Evolutionary conservation across 1,140 invertebrate genomes (phyloP).

Genomic region (Microvelia longipes): DNA sequence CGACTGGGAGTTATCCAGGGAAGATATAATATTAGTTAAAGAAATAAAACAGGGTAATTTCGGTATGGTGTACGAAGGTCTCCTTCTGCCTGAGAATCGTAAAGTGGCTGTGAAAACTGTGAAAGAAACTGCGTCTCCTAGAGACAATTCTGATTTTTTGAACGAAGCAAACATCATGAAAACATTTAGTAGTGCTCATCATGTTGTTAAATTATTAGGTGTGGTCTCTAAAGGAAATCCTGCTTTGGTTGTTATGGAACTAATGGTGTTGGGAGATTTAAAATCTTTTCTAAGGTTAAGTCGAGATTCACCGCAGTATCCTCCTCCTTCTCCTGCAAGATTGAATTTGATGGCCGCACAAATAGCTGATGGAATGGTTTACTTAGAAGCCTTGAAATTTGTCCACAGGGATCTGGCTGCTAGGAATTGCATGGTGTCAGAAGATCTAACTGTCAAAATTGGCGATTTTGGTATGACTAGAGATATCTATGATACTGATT

Average conservation of each 20-base stretch:
- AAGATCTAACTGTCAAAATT: slow-evolving; percentile 84
- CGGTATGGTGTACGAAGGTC: slow-evolving; percentile 77
- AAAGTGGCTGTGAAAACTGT: slow-evolving; percentile 88
- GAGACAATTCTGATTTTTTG: slow-evolving; percentile 70
- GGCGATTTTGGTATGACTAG: slow-evolving; percentile 91
- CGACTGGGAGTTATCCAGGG: slow-evolving; percentile 85
- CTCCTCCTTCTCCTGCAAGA: slow-evolving; percentile 36
- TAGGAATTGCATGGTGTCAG: slow-evolving; percentile 90
- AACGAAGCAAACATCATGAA: slow-evolving; percentile 94
- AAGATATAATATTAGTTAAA: slow-evolving; percentile 58
- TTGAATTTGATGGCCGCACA: slow-evolving; percentile 77
- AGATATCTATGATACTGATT: slow-evolving; percentile 93
- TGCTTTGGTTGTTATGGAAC: slow-evolving; percentile 88
- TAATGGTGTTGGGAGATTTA: slow-evolving; percentile 89
- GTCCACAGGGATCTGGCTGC: slow-evolving; percentile 97
- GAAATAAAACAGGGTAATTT: slow-evolving; percentile 91
- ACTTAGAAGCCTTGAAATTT: slow-evolving; percentile 82
- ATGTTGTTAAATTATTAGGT: slow-evolving; percentile 84
- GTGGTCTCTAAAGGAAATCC: slow-evolving; percentile 87
- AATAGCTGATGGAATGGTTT: slow-evolving; percentile 97
- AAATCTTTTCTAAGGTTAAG: slow-evolving; percentile 67
- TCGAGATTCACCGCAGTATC: slow-evolving; percentile 35
- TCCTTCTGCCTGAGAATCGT: slow-evolving; percentile 34
- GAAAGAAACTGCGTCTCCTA: slow-evolving; percentile 66
- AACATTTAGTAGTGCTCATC: slow-evolving; percentile 55